Evolutionary conservation across 1,140 invertebrate species (phyloP), one percentile per base, ranked within the genome.

Genomic region (Argopecten irradians): DNA sequence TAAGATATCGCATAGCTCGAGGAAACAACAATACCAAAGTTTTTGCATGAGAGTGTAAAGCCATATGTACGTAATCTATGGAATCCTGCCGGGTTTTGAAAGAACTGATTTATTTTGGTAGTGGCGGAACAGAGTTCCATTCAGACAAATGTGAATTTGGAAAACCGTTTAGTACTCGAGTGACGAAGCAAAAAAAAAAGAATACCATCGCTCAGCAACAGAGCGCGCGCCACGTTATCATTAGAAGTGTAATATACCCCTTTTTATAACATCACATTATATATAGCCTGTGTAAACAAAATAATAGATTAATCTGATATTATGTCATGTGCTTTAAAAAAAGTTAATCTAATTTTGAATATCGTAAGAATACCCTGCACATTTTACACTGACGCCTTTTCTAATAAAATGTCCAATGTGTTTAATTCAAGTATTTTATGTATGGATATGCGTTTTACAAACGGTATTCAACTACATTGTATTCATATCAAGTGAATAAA

Each of bases 21-120:
- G 14, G 5, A 71, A 71, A 71, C n/a, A 71, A 71, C 55, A 71
- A 71, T 71, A n/a, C 55, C 55, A 7, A n/a, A 71, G 22, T 71
- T n/a, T 71, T 71, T 71, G 55, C n/a, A 71, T 71, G n/a, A 5
- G 55, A 71, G 55, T 71, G 55, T 71, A 71, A 71, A 71, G 22
- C 55, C 55, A 71, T 71, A 22, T 71, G 55, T 71, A 28, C n/a
- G 13, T 8, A 28, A 28, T 3, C n/a, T 71, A 71, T 71, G 55
- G 55, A 71, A 28, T 28, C 55, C 14, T 28, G n/a, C 22, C 28
- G 55, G n/a, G 55, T 71, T 71, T 71, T 71, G 55, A 71, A 71
- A 71, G 55, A 71, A 71, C 55, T 71, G 55, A 71, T 71, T 71
- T 71, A 71, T 71, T 71, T 28, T 71, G 55, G 55, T 71, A 71